These are phyloP conservation scores for Apodemia duryi DNA, from an alignment of 2,888 invertebrate species.

Conservation along the genomic window DNA sequence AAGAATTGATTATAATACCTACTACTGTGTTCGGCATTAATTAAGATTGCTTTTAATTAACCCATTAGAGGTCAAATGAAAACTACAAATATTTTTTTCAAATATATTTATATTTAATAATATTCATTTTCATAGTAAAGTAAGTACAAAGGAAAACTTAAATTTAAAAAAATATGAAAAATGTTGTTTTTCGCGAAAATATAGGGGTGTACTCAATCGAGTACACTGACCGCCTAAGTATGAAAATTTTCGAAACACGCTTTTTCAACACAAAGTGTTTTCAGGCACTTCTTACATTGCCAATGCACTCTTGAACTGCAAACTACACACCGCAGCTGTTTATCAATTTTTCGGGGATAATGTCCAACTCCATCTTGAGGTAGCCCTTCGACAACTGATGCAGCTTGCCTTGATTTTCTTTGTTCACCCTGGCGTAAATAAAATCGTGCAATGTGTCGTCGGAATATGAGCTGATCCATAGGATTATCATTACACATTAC, in stretches of 20 bases:
- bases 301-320: neutral
- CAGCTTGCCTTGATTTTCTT: neutral
- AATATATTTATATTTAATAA: too few species aligned
- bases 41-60: too few species aligned
- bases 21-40: too few species aligned
- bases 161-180: too few species aligned
- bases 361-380: neutral
- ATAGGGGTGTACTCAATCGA: neutral
- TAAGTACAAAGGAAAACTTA: too few species aligned
- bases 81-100: too few species aligned
- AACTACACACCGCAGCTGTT: neutral
- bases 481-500: neutral
- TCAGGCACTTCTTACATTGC: neutral
- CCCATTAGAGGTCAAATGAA: too few species aligned
- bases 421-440: neutral
- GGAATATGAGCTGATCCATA: slow-evolving; percentile 16
- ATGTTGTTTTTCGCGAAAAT: too few species aligned
- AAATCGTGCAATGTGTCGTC: neutral
- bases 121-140: too few species aligned
- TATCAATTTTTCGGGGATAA: neutral
- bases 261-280: neutral
- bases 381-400: neutral
- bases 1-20: too few species aligned
- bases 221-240: neutral
- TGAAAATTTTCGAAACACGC: neutral